Evolutionary conservation across 2,888 invertebrate species (phyloP), one percentile per base, ranked within the genome.

Genomic region (Phasia obesa): DNA sequence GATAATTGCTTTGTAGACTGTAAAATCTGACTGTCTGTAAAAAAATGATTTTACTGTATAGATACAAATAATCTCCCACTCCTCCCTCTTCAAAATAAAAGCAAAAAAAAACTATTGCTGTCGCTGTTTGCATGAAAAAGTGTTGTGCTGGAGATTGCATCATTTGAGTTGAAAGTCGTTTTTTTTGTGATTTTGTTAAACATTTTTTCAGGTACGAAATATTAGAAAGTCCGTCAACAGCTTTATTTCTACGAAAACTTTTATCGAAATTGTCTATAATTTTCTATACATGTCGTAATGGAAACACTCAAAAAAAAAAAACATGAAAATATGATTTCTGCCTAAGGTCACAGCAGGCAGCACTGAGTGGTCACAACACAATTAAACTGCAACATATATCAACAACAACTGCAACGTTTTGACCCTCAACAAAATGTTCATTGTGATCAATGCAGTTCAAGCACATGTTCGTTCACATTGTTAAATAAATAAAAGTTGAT

Each of bases 1-100:
- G 78, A 82, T 82, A 82, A 82, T 82, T 82, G 82, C 19, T 82
- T 69, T 59, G 78, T 75, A 82, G 82, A 82, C 82, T 82, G 82
- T 78, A 71, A 75, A 79, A 75, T 83, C 79, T 69, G 67, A 17
- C 42, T 73, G 59, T 15, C 21, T 23, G 13, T 25, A 70, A 77
- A 77, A 70, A 55, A 55, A 42, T 65, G n/a, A n/a, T 59, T 59
- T 25, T 62, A 60, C 53, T 59, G 27, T 53, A 64, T 7, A 13
- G 13, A 51, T 51, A 51, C 51, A 21, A 23, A 13, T 21, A 15
- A n/a, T 15, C 31, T 17, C 15, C 23, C n/a, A 9, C 51, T 1
- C 23, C 17, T 7, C 53, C 2, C 13, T n/a, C 53, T 5, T 7
- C 21, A 0, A 15, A 11, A 42, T 27, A 17, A 21, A 17, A 27